phyloP scores from a whole-genome alignment of 2,113 vertebrate genomes.

The Hippocampus guttulatus region DNA sequence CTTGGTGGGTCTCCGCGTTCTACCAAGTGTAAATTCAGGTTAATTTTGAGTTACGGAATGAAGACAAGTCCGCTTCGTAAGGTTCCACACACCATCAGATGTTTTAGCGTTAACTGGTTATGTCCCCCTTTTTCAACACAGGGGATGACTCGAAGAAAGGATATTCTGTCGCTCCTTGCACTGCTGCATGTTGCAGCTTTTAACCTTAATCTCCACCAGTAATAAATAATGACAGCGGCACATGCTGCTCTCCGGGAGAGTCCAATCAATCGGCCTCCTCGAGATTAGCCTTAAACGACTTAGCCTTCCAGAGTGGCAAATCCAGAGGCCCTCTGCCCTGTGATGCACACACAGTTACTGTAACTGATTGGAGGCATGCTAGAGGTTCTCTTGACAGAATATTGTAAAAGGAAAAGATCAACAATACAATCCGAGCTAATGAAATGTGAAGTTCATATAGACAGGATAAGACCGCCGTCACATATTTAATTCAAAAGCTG shows the following conservation, averaged over 20 bases:
- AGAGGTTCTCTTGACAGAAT: too few species aligned
- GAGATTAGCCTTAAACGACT: conserved; percentile 86
- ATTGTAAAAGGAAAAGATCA: neutral
- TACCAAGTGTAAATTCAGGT: too few species aligned
- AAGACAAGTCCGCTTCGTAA: neutral
- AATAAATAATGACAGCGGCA: conserved; percentile 82
- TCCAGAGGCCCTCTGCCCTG: conserved; percentile 63
- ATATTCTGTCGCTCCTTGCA: conserved; percentile 3
- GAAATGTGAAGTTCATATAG: neutral
- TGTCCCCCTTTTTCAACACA: neutral
- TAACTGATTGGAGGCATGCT: conserved; percentile 5
- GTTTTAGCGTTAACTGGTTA: neutral
- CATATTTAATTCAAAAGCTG: neutral
- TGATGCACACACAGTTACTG: conserved; percentile 37
- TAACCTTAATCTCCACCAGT: conserved; percentile 61
- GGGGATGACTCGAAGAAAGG: conserved; percentile 17
- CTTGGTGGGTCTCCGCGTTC: too few species aligned
- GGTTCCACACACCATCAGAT: neutral
- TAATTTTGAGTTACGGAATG: neutral
- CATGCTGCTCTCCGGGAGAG: conserved; percentile 71
- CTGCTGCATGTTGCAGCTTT: conserved; percentile 28
- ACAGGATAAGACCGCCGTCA: too few species aligned
- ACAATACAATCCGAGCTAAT: neutral
- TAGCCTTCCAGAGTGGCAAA: conserved; percentile 70
- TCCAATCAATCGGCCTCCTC: conserved; percentile 79